A percentile compares a stretch with the other conserved stretches of the same genome.
phyloP scores from a whole-genome alignment of 2,797 vertebrate species.

The Pipistrellus nathusii region DNA sequence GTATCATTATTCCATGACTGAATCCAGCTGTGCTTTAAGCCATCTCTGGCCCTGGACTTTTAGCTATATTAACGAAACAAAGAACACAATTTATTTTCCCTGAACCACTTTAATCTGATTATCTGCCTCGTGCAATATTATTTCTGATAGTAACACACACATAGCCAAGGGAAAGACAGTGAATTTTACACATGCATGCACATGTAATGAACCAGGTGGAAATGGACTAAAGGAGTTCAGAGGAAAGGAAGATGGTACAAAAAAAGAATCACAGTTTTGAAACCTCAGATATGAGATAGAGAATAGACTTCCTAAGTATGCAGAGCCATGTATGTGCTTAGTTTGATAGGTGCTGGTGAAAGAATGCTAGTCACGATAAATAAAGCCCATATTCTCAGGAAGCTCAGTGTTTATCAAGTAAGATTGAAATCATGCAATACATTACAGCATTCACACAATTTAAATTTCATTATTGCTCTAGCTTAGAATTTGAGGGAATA shows the following conservation, averaged over 20 bases:
- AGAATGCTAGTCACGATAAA: not conserved
- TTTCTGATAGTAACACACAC: not conserved
- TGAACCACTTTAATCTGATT: not conserved
- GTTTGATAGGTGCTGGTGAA: not conserved
- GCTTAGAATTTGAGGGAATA: not conserved
- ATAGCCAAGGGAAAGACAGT: not conserved
- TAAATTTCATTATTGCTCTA: not conserved
- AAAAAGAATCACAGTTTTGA: not conserved
- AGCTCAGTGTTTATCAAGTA: not conserved
- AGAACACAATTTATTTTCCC: not conserved
- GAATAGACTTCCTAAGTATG: not conserved
- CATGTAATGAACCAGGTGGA: not conserved
- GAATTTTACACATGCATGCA: not conserved
- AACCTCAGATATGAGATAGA: not conserved
- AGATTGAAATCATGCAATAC: not conserved
- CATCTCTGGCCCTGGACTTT: not conserved
- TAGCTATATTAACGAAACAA: not conserved
- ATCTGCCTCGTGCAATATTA: not conserved
- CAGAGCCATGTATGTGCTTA: not conserved
- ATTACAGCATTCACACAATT: not conserved
- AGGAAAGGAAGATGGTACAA: not conserved
- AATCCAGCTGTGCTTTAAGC: not conserved
- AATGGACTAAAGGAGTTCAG: not conserved
- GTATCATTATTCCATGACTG: not conserved
- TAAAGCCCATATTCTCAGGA: not conserved